These are phyloP conservation scores for Miniopterus natalensis DNA, from an alignment of 2,113 vertebrate genomes.

Conservation along the genomic window DNA sequence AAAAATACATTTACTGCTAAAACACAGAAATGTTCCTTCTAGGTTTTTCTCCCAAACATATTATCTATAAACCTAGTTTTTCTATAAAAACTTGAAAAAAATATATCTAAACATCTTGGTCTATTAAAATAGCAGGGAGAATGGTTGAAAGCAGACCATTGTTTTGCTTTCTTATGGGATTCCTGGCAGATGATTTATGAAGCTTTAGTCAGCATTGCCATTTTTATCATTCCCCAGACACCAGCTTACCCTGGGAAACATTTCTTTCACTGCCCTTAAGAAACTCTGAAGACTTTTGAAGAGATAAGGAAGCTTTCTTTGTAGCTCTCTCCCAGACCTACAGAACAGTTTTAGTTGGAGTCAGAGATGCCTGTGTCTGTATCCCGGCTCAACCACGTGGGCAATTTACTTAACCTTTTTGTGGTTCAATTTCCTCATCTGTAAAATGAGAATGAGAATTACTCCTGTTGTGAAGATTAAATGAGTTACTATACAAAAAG, in stretches of 20 bases:
- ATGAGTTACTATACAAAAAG: neutral
- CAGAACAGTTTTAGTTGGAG: neutral
- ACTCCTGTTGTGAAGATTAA: neutral
- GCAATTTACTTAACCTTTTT: slow-evolving; percentile 10
- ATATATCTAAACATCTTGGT: slow-evolving; percentile 27
- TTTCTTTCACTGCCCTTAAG: slow-evolving; percentile 25
- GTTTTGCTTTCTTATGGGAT: neutral
- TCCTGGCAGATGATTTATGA: neutral
- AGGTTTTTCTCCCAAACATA: neutral
- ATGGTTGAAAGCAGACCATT: neutral
- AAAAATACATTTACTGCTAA: slow-evolving; percentile 38
- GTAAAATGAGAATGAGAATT: slow-evolving; percentile 10
- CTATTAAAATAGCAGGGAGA: slow-evolving; percentile 14
- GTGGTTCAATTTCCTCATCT: neutral
- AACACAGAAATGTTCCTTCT: neutral
- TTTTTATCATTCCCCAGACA: slow-evolving; percentile 16
- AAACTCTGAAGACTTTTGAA: slow-evolving; percentile 53
- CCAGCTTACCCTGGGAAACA: neutral
- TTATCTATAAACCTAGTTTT: slow-evolving; percentile 41
- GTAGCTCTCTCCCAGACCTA: neutral
- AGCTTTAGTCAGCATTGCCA: neutral
- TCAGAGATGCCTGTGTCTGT: neutral
- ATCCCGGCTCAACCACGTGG: neutral
- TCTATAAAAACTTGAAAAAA: slow-evolving; percentile 34
- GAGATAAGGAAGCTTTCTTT: neutral